A percentile compares a stretch with the other conserved stretches of the same genome.
Conservation (phyloP, 2,113 vertebrate species). For the Corythornis vintsioides region DNA sequence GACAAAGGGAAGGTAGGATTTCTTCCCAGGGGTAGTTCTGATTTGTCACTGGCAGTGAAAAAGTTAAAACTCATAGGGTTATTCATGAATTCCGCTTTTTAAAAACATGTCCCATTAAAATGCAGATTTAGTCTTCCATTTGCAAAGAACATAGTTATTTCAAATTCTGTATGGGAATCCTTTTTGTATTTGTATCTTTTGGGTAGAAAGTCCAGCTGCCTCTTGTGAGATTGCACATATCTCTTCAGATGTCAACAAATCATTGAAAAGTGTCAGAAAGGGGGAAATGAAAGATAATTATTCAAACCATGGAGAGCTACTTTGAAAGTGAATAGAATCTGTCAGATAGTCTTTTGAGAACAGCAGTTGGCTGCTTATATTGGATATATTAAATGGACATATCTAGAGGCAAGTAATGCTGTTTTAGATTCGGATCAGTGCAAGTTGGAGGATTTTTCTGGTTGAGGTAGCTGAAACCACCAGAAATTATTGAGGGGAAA, state of each 20-base stretch:
- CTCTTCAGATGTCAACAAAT: constrained; percentile 82
- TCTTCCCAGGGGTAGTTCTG: background rate
- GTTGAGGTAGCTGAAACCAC: background rate
- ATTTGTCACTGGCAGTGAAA: constrained; percentile 51
- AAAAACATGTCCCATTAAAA: constrained; percentile 75
- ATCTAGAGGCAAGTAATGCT: constrained; percentile 68
- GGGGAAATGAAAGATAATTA: constrained; percentile 81
- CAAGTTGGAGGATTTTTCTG: constrained; percentile 39
- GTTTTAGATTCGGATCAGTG: constrained; percentile 51
- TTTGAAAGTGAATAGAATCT: constrained; percentile 83
- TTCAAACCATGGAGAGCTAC: constrained; percentile 76
- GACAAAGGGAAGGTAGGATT: constrained; percentile 44
- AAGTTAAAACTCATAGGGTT: constrained; percentile 69
- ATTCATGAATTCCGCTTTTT: constrained; percentile 63
- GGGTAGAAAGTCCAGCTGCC: constrained; percentile 78
- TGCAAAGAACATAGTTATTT: constrained; percentile 80
- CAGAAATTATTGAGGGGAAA: constrained; percentile 33
- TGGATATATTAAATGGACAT: constrained; percentile 78
- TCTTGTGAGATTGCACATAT: constrained; percentile 76
- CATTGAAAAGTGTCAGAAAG: constrained; percentile 79
- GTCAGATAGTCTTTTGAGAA: constrained; percentile 81
- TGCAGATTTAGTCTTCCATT: constrained; percentile 75
- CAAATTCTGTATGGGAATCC: constrained; percentile 80
- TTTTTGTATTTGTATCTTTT: constrained; percentile 77
- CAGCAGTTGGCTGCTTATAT: constrained; percentile 76